Base-by-base conservation (phyloP, 2,888 invertebrate genomes). In the Drosophila multiciliata region DNA sequence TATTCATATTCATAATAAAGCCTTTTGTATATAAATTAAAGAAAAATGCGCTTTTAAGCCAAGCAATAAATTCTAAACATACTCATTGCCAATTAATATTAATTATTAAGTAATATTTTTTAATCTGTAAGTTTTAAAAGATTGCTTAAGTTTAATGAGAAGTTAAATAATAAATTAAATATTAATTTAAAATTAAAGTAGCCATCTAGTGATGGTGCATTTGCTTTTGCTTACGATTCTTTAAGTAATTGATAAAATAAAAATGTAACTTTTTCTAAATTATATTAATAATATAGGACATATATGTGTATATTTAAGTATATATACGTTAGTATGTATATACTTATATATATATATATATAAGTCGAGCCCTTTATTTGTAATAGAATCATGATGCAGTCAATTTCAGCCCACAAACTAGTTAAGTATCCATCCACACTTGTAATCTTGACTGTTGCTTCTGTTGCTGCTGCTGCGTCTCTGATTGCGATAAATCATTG, bases 401-500 rank as follows among this genome's bases (percentile, higher is more conserved):
- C 52, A 40, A 29, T 11, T 40, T 48, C 65, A 66, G 38, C 64
- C 69, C 57, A 74, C 42, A 64, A 64, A 64, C 64, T 54, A 55
- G 70, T 62, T 62, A 38, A 59, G 66, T 67, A 75, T 57, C 64
- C 73, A 65, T 35, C 50, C 61, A 65, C 74, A 78, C 73, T 78
- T 78, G 78, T 76, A 76, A 76, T 76, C 74, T 78, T 57, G 65
- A 42, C 52, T 57, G 50, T 38, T 66, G 55, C 57, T 36, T 57
- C 55, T 38, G 66, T 33, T 45, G 48, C 54, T 45, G 66, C 52
- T 50, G 55, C 52, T 36, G 54, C 50, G 57, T 53, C 53, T 62
- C 45, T 54, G 70, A 71, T 75, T 79, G 80, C 66, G 83, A 81
- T 81, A 81, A 83, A 81, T 81, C 81, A 82, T 80, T 79, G 73